Percentiles rank a stretch among this genome's conserved stretches.
Evolutionary conservation across 2,797 vertebrate species (phyloP).

Genomic region (Selene dorsalis): DNA sequence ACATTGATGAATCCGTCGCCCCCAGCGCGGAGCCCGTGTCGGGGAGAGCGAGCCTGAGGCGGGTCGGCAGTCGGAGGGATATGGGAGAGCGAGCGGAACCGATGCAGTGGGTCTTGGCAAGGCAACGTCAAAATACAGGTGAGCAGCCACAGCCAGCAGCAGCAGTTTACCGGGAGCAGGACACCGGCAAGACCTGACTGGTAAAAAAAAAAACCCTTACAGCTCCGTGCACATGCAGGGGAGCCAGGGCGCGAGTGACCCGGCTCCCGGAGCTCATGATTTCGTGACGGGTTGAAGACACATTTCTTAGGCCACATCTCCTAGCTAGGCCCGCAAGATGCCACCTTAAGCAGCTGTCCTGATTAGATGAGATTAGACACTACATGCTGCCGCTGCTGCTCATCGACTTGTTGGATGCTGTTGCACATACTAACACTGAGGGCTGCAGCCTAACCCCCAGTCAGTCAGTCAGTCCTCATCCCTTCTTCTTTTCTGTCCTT

Average conservation of each 20-base stretch:
- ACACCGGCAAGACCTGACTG: background rate
- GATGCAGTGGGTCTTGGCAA: conserved; percentile 80
- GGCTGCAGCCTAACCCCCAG: conserved; percentile 1
- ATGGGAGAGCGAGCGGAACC: conserved; percentile 83
- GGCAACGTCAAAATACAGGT: conserved; percentile 84
- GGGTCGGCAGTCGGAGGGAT: conserved; percentile 72
- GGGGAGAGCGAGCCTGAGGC: conserved; percentile 59
- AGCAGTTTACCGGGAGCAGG: background rate
- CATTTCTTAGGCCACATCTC: conserved; percentile 63
- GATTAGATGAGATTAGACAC: conserved; percentile 45
- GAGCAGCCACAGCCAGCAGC: conserved; percentile 52
- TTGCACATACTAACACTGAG: conserved; percentile 24
- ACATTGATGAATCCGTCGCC: conserved; percentile 39
- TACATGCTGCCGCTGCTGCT: background rate
- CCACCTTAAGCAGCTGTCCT: conserved; percentile 60
- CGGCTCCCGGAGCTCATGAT: conserved; percentile 33
- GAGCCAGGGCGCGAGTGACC: conserved; percentile 31
- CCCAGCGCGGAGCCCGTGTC: conserved; percentile 46
- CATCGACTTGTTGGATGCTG: conserved; percentile 54
- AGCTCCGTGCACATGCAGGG: background rate
- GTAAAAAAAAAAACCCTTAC: background rate
- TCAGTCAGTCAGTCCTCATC: background rate
- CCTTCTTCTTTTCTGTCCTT: background rate
- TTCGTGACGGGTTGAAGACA: conserved; percentile 13
- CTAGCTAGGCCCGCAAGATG: conserved; percentile 59